Base-by-base conservation (phyloP, 2,888 invertebrate species). In the Drosophila multiciliata region DNA sequence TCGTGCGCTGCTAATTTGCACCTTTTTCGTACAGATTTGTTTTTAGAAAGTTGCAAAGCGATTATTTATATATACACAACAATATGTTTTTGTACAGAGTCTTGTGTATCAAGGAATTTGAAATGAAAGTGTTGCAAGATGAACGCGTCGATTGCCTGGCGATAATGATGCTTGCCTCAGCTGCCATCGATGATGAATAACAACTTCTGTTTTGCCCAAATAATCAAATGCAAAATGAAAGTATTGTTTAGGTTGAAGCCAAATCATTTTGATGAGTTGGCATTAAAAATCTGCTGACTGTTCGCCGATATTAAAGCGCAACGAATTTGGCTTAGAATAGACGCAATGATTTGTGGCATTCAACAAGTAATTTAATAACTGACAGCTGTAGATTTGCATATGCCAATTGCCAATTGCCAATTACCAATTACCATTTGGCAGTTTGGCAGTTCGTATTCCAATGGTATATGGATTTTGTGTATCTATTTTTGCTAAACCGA, bases 1-100 rank as follows among this genome's bases (percentile, higher is more conserved):
- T 86, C 86, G 90, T 87, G 90, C 83, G 81, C 81, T 61, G 53
- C 75, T 90, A 87, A 87, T 87, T 87, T 89, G 85, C 86, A 87
- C 90, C 86, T 86, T 78, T 77, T 73, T 73, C 15, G 61, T 45
- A 26, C 36, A 49, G 42, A 61, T 69, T 70, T 69, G 58, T 64
- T 64, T 88, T 86, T 86, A 87, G 86, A 90, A 87, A 89, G 90
- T 87, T 86, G 64, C 64, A 54, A 40, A 40, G 60, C 55, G 52
- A 69, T 65, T 69, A 72, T 66, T 59, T 26, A 66, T 32, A 26
- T 26, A 63, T 11, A 59, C 23, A 29, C 45, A 20, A n/a, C 17
- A 26, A 26, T 49, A 59, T 59, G 76, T 66, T 73, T 69, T 62
- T 58, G 42, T 60, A 58, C 20, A 38, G 40, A 38, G 32, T 1